A percentile compares a stretch with the other conserved stretches of the same genome.
phyloP scores from a whole-genome alignment of 2,113 vertebrate genomes.

The Ophthalmolycus amberensis region DNA sequence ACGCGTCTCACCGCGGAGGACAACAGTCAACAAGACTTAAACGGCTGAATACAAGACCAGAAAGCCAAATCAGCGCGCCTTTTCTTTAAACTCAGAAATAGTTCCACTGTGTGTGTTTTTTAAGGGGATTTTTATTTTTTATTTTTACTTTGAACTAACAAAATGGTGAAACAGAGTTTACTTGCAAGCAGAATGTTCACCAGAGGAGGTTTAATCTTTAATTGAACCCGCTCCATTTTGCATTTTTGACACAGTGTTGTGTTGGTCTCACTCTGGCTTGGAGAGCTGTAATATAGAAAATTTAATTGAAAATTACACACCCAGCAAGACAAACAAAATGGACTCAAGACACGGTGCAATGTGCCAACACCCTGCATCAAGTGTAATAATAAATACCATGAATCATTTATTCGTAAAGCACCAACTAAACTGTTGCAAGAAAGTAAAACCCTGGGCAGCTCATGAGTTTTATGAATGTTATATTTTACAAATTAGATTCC shows the following conservation, averaged over 20 bases:
- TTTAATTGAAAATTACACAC: conserved; percentile 56
- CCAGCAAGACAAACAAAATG: conserved; percentile 46
- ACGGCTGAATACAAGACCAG: conserved; percentile 34
- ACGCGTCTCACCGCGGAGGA: conserved; percentile 33
- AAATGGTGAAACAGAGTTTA: conserved; percentile 33
- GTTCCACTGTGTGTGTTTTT: conserved; percentile 40
- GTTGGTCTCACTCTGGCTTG: conserved; percentile 27
- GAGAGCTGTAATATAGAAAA: conserved; percentile 48
- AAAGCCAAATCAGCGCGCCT: conserved; percentile 24
- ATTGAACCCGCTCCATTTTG: conserved; percentile 33
- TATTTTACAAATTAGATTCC: conserved; percentile 32
- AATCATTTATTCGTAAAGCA: conserved; percentile 53
- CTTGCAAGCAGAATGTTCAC: conserved; percentile 57
- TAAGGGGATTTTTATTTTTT: neutral
- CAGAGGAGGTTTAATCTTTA: conserved; percentile 57
- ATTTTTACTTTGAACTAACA: conserved; percentile 46
- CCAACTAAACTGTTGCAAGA: conserved; percentile 20
- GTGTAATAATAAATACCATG: conserved; percentile 46
- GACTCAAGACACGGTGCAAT: conserved; percentile 32
- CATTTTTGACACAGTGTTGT: conserved; percentile 30
- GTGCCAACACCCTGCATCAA: conserved; percentile 46
- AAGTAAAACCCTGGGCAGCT: conserved; percentile 9
- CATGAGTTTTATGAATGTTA: neutral
- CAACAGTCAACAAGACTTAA: conserved; percentile 35
- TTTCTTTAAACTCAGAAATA: conserved; percentile 39